Conservation (phyloP, 2,888 invertebrate species). For the Mesoligia furuncula region DNA sequence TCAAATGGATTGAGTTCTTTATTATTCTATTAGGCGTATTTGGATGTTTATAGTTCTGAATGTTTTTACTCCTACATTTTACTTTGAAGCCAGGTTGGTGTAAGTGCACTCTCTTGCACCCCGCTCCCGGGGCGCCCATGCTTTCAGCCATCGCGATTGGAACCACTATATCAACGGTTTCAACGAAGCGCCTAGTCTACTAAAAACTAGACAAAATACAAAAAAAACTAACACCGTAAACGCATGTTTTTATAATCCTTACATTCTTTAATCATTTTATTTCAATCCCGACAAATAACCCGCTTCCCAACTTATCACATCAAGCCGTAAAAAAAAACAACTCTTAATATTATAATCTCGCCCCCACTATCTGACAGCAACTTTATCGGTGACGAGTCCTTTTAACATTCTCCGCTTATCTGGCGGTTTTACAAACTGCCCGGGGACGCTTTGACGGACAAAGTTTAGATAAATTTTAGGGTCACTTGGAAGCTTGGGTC, state of each 20-base stretch:
- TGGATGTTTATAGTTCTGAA: too few relatives aligned
- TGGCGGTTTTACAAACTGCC: slow-evolving; percentile 55
- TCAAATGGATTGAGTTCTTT: too few relatives aligned
- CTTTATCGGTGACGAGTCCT: slow-evolving; percentile 48
- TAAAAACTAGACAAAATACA: not conserved
- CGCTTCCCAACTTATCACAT: slow-evolving; percentile 30
- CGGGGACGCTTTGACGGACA: slow-evolving; percentile 52
- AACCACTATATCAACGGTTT: too few relatives aligned
- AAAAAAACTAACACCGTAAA: not conserved
- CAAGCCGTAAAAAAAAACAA: slow-evolving; percentile 46
- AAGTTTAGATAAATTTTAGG: slow-evolving; percentile 57
- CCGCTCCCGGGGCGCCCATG: too few relatives aligned
- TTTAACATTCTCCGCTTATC: slow-evolving; percentile 61
- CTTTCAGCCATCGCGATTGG: too few relatives aligned
- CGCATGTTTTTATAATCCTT: not conserved
- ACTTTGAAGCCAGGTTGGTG: too few relatives aligned
- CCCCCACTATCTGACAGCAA: slow-evolving; percentile 46
- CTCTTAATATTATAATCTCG: slow-evolving; percentile 56
- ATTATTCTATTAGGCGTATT: too few relatives aligned
- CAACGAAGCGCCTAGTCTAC: too few relatives aligned
- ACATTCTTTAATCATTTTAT: not conserved
- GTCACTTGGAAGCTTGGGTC: slow-evolving; percentile 28
- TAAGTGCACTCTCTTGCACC: too few relatives aligned
- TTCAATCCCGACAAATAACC: slow-evolving; percentile 6
- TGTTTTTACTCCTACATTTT: too few relatives aligned